These are phyloP conservation scores for Ennomos quercinarius DNA, from an alignment of 2,888 invertebrate species.

Conservation along the genomic window DNA sequence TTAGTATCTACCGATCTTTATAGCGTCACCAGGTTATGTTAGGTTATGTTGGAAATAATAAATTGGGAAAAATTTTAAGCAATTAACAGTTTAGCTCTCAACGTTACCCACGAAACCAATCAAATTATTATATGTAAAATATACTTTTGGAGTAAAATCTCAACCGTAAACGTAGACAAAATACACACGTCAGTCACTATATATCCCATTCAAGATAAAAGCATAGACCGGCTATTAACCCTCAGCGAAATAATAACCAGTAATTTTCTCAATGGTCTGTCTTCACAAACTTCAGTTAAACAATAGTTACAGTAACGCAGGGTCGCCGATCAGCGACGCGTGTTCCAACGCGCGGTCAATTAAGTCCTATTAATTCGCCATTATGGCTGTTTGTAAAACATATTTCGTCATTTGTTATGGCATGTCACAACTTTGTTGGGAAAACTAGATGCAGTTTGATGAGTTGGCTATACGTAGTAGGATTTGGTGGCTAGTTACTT, in stretches of 20 bases:
- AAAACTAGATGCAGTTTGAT: constrained; percentile 11
- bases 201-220: no score
- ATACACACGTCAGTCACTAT: no score
- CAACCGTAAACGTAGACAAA: no score
- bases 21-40: no score
- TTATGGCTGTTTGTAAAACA: constrained; percentile 46
- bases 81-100: no score
- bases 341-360: constrained; percentile 52
- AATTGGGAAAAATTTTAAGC: neutral
- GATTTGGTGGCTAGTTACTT: no score
- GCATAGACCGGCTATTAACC: neutral
- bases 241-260: constrained; percentile 15
- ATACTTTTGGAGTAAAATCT: no score
- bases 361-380: constrained; percentile 52
- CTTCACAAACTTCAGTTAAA: constrained; percentile 30
- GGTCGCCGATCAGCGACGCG: constrained; percentile 33
- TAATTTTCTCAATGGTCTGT: constrained; percentile 24
- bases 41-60: no score
- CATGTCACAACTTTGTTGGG: constrained; percentile 13
- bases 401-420: constrained; percentile 28
- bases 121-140: no score
- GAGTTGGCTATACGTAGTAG: constrained; percentile 2
- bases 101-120: no score
- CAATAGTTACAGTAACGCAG: constrained; percentile 22
- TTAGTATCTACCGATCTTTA: no score